Conservation (phyloP, 2,113 vertebrate species). For the Rhineura floridana region DNA sequence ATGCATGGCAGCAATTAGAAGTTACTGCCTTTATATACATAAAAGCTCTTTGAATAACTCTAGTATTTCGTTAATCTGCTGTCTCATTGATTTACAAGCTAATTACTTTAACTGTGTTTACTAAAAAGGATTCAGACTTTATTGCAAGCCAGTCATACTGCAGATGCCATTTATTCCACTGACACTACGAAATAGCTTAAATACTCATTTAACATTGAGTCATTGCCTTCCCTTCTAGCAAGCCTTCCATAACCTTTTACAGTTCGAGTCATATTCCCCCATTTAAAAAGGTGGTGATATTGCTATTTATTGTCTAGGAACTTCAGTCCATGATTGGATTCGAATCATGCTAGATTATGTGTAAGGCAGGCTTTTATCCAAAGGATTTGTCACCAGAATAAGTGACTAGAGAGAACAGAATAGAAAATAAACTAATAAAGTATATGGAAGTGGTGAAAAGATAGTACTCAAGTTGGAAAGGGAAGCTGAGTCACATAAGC, state of each 20-base stretch:
- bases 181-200: neutral
- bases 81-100: neutral
- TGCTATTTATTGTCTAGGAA: neutral
- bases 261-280: neutral
- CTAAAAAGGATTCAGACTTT: neutral
- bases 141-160: conserved; percentile 5
- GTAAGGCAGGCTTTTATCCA: neutral
- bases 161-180: neutral
- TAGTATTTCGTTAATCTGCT: neutral
- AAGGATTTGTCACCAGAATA: neutral
- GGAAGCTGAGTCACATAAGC: neutral
- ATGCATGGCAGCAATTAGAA: neutral
- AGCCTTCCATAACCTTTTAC: neutral
- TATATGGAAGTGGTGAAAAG: neutral
- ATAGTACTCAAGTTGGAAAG: neutral
- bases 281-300: neutral
- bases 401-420: neutral
- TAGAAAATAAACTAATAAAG: neutral
- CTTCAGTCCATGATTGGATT: neutral
- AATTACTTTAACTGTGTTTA: conserved; percentile 26
- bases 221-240: neutral
- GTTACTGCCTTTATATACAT: neutral
- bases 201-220: neutral
- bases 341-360: neutral
- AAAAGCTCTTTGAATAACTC: conserved; percentile 22